Evolutionary conservation across 2,888 invertebrate species (phyloP), one percentile per base, ranked within the genome.

Genomic region (Sericinus montela): DNA sequence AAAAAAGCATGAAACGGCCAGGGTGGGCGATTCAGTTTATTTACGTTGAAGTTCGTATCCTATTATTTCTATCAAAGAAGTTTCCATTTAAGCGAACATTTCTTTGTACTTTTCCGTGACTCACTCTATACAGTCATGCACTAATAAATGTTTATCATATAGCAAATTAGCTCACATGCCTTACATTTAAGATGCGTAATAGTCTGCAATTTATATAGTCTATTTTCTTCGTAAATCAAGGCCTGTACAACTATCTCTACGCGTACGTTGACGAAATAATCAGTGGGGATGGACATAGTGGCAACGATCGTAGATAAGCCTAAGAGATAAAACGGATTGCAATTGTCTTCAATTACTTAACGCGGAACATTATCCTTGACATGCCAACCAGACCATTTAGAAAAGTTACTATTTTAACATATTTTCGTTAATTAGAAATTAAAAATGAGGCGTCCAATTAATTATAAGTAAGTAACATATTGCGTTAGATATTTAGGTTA

Each of bases 341-440:
- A 5, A 69, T 69, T 76, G 71, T 75, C 62, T 72, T 62, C 57
- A 73, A 71, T 72, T 67, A 59, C 66, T 63, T 62, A 67, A 70
- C 62, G 60, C 54, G 59, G 60, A 58, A 54, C 51, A 66, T 59
- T 73, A 75, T 79, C 79, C 80, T 82, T 80, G 77, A 64, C 58
- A 58, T 60, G 69, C 61, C 65, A 75, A 82, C 56, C 72, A 80
- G 81, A 80, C 80, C 81, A 79, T 80, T 75, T 37, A 45, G 76
- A 76, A 72, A 72, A 72, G 65, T 59, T 50, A 42, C 51, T 50
- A 55, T 56, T 55, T 55, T 53, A 54, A 52, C 50, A 53, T 56
- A 52, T 51, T 16, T 39, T 40, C 40, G 49, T 45, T 45, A 45
- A 46, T 49, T 49, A 49, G 44, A 49, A 49, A 44, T 40, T 42